Evolutionary conservation across 1,140 invertebrate species (phyloP), one percentile per base, ranked within the genome.

Genomic region (Thaumetopoea pityocampa): DNA sequence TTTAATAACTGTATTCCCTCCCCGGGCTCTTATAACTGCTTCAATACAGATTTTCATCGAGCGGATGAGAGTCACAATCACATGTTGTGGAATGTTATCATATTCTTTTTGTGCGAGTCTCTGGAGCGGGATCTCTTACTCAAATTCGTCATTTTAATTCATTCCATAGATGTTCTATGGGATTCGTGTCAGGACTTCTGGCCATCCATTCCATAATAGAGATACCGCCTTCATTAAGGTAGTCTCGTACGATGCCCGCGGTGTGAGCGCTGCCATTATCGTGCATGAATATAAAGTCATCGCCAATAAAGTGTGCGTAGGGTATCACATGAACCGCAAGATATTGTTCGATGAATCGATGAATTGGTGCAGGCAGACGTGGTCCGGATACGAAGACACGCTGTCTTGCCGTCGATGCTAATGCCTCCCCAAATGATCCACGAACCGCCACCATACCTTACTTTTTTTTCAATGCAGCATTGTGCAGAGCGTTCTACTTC

Each of bases 221-320:
- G n/a, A 20, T 20, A 20, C 19, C 19, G 19, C 5, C 19, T 20
- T 20, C 1, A n/a, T 1, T 20, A 1, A 20, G 19, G 1, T 20
- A 20, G 5, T 20, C n/a, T 20, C n/a, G n/a, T n/a, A n/a, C n/a
- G n/a, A n/a, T n/a, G n/a, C n/a, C n/a, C n/a, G n/a, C n/a, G n/a
- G 33, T 41, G 32, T 80, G 69, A 9, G 67, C 55, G 24, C 42
- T 19, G 17, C 42, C 46, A 35, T 62, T 64, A 34, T 58, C 57
- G 5, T 62, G 51, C 6, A 58, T n/a, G n/a, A n/a, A 47, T 4
- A 47, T 5, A 41, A 67, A 64, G 33, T 60, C 18, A 17, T 53
- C 35, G 7, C 58, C 62, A 9, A 61, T 34, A 38, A 50, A 58
- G 1, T 45, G 33, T 7, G 19, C 45, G 40, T 37, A 60, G 3